A percentile compares a stretch with the other conserved stretches of the same genome.
phyloP scores from a whole-genome alignment of 2,113 vertebrate genomes.

The Monopterus albus region DNA sequence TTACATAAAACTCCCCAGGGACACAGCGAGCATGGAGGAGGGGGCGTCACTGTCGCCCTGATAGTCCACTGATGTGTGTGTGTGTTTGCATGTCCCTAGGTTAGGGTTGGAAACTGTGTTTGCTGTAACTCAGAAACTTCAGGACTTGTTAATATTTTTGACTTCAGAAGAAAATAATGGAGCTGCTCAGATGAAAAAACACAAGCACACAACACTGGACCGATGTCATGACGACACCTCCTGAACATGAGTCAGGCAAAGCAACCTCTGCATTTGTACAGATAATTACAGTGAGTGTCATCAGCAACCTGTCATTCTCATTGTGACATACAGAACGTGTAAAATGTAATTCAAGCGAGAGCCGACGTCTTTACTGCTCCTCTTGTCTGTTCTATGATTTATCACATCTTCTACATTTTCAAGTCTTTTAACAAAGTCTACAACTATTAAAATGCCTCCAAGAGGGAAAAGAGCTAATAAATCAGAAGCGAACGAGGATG shows the following conservation, averaged over 20 bases:
- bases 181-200: background rate
- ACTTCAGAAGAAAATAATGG: background rate
- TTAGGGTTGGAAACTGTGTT: conserved; percentile 14
- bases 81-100: conserved; percentile 9
- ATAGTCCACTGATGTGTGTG: conserved; percentile 23
- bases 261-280: background rate
- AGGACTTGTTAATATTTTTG: conserved; percentile 3
- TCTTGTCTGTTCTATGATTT: no score
- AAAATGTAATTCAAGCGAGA: no score
- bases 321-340: no score
- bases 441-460: no score
- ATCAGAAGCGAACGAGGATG: no score
- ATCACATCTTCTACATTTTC: no score
- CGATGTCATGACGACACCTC: background rate
- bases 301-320: background rate
- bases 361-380: no score
- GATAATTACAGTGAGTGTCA: background rate
- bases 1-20: conserved; percentile 64
- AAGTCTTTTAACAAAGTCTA: no score
- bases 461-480: no score
- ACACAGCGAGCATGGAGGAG: conserved; percentile 28
- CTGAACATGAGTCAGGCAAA: background rate
- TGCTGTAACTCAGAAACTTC: conserved; percentile 31
- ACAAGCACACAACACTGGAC: background rate
- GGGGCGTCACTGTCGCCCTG: conserved; percentile 37